These are phyloP conservation scores for Eupithecia exiguata DNA, from an alignment of 2,888 invertebrate genomes.

Conservation along the genomic window DNA sequence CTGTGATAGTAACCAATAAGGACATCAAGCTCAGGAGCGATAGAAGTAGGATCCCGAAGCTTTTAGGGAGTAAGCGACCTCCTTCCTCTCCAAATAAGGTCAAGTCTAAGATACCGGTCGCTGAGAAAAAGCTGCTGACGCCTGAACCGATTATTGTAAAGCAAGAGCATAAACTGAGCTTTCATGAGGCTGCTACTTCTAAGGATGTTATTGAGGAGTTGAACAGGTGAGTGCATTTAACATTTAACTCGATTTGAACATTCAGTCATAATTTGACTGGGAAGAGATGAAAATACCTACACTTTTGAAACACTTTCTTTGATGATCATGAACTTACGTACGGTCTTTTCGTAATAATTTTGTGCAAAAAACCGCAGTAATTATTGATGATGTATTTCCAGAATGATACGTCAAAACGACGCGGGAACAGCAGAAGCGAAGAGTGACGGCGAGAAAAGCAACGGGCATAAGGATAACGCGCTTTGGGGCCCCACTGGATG, in stretches of 20 bases:
- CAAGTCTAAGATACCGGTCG: constrained; percentile 76
- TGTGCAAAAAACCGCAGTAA: not conserved
- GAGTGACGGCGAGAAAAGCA: constrained; percentile 53
- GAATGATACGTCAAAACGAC: constrained; percentile 80
- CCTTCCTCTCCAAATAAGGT: constrained; percentile 74
- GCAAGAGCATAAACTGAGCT: constrained; percentile 86
- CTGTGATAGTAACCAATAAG: constrained; percentile 86
- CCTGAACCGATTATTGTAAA: constrained; percentile 75
- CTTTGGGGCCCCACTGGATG: constrained; percentile 89
- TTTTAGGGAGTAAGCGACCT: constrained; percentile 77
- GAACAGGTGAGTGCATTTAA: constrained; percentile 74
- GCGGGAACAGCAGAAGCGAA: constrained; percentile 55
- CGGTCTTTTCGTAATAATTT: not conserved
- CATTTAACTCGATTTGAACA: not conserved
- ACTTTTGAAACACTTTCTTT: not conserved
- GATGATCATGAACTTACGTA: not conserved
- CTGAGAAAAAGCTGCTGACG: constrained; percentile 56
- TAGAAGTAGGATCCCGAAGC: constrained; percentile 83
- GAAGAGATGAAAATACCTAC: not conserved
- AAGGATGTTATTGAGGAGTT: constrained; percentile 91
- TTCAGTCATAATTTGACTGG: not conserved
- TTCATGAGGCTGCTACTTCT: constrained; percentile 89
- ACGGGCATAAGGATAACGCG: constrained; percentile 83
- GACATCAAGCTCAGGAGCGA: constrained; percentile 76
- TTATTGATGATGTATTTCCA: constrained; percentile 39